These are phyloP conservation scores for Philaethria dido DNA, from an alignment of 2,888 invertebrate species.

Conservation along the genomic window DNA sequence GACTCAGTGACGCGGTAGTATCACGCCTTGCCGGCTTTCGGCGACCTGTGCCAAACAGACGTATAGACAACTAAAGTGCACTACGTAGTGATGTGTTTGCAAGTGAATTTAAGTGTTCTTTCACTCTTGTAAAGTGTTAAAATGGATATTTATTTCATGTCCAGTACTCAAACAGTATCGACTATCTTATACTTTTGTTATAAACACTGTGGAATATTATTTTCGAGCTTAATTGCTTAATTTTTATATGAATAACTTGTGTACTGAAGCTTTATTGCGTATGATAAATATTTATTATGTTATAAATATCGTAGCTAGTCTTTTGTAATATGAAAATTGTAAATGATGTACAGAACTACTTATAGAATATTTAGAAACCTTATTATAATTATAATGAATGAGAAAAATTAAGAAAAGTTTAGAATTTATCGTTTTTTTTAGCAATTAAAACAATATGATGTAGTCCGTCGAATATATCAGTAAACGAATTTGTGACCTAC, in stretches of 20 bases:
- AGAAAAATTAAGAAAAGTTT: constrained; percentile 48
- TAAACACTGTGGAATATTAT: constrained; percentile 35
- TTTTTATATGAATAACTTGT: constrained; percentile 24
- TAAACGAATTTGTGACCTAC: constrained; percentile 78
- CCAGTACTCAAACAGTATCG: constrained; percentile 31
- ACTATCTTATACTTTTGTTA: constrained; percentile 34
- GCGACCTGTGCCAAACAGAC: constrained; percentile 83
- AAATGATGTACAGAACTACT: constrained; percentile 60
- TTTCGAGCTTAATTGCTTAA: constrained; percentile 44
- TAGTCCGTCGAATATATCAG: constrained; percentile 78
- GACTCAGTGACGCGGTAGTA: constrained; percentile 81
- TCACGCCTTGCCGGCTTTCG: constrained; percentile 81
- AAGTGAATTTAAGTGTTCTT: constrained; percentile 71
- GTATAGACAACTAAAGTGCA: constrained; percentile 70
- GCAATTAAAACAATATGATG: constrained; percentile 69
- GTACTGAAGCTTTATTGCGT: constrained; percentile 48
- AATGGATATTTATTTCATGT: constrained; percentile 35
- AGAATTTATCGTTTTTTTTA: constrained; percentile 65
- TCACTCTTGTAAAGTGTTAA: constrained; percentile 55
- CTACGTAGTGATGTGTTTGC: constrained; percentile 51
- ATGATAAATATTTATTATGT: constrained; percentile 52
- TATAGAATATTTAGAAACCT: constrained; percentile 36
- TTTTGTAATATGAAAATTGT: constrained; percentile 58
- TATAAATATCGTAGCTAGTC: constrained; percentile 71
- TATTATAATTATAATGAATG: constrained; percentile 59